phyloP scores from a whole-genome alignment of 2,113 vertebrate genomes.

The Lophura nycthemera region DNA sequence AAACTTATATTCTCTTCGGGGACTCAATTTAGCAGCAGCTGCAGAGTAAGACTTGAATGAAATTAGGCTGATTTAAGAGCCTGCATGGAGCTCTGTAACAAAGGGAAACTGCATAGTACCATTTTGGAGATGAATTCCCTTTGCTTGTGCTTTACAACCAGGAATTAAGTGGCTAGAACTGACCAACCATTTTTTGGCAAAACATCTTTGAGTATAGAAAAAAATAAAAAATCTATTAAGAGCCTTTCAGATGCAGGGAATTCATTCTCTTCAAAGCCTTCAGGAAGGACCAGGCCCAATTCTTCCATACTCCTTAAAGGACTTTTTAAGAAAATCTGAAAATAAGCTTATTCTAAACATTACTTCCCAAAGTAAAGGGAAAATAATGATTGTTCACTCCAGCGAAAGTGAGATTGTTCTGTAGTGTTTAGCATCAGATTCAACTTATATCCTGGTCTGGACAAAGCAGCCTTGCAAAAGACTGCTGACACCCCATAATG shows the following conservation, averaged over 20 bases:
- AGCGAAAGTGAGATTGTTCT: neutral
- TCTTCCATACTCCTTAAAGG: neutral
- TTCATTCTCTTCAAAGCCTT: neutral
- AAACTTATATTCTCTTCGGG: conserved; percentile 37
- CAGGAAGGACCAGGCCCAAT: neutral
- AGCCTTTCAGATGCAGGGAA: neutral
- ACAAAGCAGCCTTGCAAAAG: neutral
- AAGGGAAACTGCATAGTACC: neutral
- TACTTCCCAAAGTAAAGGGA: too few species aligned
- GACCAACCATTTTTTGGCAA: neutral
- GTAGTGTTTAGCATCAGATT: neutral
- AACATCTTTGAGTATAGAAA: neutral
- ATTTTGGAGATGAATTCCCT: neutral
- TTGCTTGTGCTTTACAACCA: neutral
- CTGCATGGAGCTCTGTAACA: neutral
- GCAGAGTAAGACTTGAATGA: conserved; percentile 37
- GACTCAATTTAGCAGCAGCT: conserved; percentile 53
- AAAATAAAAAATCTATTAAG: neutral
- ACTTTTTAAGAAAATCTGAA: neutral
- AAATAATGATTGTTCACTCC: too few species aligned
- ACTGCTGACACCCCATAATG: neutral
- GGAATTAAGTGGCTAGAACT: neutral
- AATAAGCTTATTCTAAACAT: neutral
- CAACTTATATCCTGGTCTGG: neutral
- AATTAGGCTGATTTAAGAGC: conserved; percentile 45